These are phyloP conservation scores for Drosophila siamana DNA, from an alignment of 2,888 invertebrate species.

Conservation along the genomic window DNA sequence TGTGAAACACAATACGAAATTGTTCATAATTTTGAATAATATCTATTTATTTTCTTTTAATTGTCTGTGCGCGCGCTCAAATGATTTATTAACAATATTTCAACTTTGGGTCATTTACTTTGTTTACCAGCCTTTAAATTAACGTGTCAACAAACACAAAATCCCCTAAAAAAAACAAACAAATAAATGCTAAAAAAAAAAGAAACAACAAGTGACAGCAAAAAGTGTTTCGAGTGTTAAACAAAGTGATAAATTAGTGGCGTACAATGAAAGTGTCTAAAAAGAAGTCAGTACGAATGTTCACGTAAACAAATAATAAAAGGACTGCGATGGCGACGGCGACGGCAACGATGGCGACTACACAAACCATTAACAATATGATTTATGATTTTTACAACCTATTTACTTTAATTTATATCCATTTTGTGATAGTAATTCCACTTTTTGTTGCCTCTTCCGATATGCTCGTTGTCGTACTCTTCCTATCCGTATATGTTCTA, in stretches of 20 bases:
- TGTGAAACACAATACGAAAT: not conserved
- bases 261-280: conserved; percentile 63
- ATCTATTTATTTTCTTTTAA: conserved; percentile 35
- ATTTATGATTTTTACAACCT: conserved; percentile 69
- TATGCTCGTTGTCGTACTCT: conserved; percentile 21
- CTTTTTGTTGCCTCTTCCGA: conserved; percentile 17
- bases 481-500: not conserved
- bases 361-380: conserved; percentile 67
- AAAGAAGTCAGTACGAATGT: conserved; percentile 42
- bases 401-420: conserved; percentile 67
- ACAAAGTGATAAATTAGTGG: conserved; percentile 69
- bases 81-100: conserved; percentile 62
- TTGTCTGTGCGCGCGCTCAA: conserved; percentile 20
- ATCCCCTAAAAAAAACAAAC: conserved; percentile 4
- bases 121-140: conserved; percentile 60
- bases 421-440: conserved; percentile 41
- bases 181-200: conserved; percentile 18
- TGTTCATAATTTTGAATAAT: conserved; percentile 11
- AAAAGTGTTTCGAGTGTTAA: conserved; percentile 65
- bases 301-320: conserved; percentile 56
- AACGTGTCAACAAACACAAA: conserved; percentile 57
- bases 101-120: conserved; percentile 47
- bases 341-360: conserved; percentile 30
- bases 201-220: conserved; percentile 32
- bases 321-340: conserved; percentile 33